Percentiles rank a stretch among this genome's conserved stretches.
Conservation (phyloP, 2,888 invertebrate species). For the Drosophila mercatorum region DNA sequence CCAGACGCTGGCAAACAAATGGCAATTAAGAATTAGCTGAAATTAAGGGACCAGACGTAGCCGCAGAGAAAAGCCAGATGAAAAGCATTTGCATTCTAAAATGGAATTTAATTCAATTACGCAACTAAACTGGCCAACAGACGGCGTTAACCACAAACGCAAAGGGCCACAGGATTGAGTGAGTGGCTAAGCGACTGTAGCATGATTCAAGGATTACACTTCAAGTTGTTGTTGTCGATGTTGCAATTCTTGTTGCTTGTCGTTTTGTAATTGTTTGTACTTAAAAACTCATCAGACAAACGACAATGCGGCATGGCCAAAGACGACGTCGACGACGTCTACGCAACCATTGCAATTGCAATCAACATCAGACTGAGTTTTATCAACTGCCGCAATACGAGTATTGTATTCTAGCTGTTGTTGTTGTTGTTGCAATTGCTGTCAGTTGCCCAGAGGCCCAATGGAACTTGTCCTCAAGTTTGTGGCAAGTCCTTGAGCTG, state of each 20-base stretch:
- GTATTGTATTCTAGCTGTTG: not conserved
- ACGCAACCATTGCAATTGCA: conserved; percentile 38
- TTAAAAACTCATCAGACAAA: conserved; percentile 79
- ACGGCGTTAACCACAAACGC: conserved; percentile 56
- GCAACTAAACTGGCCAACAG: conserved; percentile 65
- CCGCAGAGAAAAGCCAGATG: conserved; percentile 34
- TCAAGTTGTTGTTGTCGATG: conserved; percentile 23
- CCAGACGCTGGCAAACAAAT: conserved; percentile 33
- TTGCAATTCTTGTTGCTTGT: conserved; percentile 52
- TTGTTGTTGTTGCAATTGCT: conserved; percentile 9
- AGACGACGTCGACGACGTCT: conserved; percentile 21
- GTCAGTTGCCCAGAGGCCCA: conserved; percentile 47
- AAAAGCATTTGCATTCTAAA: conserved; percentile 61
- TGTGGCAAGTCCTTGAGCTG: conserved; percentile 16
- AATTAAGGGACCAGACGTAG: conserved; percentile 16
- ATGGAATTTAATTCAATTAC: conserved; percentile 69
- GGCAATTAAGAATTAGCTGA: conserved; percentile 30
- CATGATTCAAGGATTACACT: conserved; percentile 41
- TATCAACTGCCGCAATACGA: conserved; percentile 54
- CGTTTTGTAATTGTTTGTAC: conserved; percentile 76
- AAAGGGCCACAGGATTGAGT: conserved; percentile 40
- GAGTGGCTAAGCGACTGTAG: conserved; percentile 47
- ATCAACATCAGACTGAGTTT: conserved; percentile 49
- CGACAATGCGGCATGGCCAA: conserved; percentile 61
- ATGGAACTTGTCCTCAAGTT: conserved; percentile 31